phyloP scores from a whole-genome alignment of 2,113 vertebrate genomes.

The Ophthalmolycus amberensis region DNA sequence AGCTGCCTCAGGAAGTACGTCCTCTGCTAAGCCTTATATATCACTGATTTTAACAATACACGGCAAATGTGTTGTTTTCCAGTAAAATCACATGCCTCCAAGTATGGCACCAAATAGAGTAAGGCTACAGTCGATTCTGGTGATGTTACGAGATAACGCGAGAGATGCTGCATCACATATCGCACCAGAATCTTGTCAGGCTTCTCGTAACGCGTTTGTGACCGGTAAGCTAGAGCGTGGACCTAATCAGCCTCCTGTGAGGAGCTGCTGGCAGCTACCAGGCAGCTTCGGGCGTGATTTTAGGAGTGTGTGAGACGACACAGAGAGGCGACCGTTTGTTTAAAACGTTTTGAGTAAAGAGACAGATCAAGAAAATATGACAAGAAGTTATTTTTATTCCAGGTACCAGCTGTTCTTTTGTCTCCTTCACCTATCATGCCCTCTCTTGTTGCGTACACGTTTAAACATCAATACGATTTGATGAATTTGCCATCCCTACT shows the following conservation, averaged over 20 bases:
- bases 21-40: too few species aligned
- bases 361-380: background rate
- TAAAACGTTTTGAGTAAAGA: background rate
- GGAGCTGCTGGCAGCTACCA: too few species aligned
- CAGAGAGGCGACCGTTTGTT: too few species aligned
- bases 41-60: background rate
- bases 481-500: background rate
- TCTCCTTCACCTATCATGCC: background rate
- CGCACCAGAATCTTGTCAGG: too few species aligned
- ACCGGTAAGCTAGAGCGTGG: too few species aligned
- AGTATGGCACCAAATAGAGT: background rate
- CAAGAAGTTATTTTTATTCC: background rate
- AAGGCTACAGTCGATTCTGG: too few species aligned
- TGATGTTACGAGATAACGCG: background rate
- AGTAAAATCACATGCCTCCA: background rate
- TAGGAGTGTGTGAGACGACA: too few species aligned
- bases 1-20: too few species aligned
- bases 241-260: too few species aligned
- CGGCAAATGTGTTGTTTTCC: background rate
- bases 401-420: background rate
- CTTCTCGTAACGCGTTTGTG: too few species aligned
- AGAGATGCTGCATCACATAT: background rate
- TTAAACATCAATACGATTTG: background rate
- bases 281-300: too few species aligned
- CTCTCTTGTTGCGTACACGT: background rate